Base-by-base conservation (phyloP, 2,888 invertebrate species). In the Diadegma fenestrale region DNA sequence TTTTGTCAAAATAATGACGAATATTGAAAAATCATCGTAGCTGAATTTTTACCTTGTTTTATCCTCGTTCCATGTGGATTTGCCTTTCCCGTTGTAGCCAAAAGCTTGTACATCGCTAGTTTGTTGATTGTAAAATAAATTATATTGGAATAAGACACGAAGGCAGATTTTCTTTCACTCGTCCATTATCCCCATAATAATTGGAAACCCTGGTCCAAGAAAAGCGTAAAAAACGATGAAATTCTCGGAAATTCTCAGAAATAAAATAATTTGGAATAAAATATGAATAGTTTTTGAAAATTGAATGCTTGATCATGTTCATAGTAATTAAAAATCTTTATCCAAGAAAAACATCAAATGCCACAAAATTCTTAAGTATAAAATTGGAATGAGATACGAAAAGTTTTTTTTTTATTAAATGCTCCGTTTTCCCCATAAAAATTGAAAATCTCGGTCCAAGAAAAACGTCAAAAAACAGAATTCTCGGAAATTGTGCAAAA, bases 161-260 rank as follows among this genome's bases (percentile, higher is more conserved):
- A 76, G 76, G 80, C 54, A 76, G 71, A 66, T 64, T 48, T 84
- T 84, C 63, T 78, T 84, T 81, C 79, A 79, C 81, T 82, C 73
- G 78, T 85, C 63, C 69, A 26, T 81, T 75, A 85, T 81, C 75
- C 63, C 51, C 81, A 79, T 45, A 63, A 43, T 73, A 66, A 61
- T 4, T 19, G 51, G 17, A 51, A 19, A 5, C 17, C 17, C 17
- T 17, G 17, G 7, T 17, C 37, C 37, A 37, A 37, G 4, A 7
- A 6, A 37, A 37, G 6, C 37, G 0, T 37, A 0, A 37, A 37
- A 37, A 37, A 7, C 37, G 6, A 37, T 30, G 30, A 30, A 30
- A 30, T 30, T 30, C 4, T 30, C 2, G 4, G 30, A 30, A 30
- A 30, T 30, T 30, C 30, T 30, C 30, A 30, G n/a, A n/a, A n/a